These are phyloP conservation scores for Pleuronectes platessa DNA, from an alignment of 2,113 vertebrate species.

Conservation along the genomic window DNA sequence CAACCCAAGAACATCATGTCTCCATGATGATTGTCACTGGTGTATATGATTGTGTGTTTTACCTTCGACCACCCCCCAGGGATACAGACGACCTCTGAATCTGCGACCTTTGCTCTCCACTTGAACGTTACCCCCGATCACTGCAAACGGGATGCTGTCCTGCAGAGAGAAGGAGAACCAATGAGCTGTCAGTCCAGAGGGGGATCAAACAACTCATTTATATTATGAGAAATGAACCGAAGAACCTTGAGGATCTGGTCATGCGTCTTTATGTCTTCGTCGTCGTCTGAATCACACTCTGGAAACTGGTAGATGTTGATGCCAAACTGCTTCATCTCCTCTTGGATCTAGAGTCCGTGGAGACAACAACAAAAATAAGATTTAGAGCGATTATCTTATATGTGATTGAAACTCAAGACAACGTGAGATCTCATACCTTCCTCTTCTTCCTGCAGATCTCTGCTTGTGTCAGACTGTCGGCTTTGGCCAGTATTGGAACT, in stretches of 20 bases:
- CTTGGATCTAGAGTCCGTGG: constrained; percentile 68
- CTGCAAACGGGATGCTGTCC: constrained; percentile 82
- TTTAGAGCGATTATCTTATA: not conserved
- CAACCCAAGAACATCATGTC: no score
- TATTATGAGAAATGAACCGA: not conserved
- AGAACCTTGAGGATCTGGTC: constrained; percentile 78
- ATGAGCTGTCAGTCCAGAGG: not conserved
- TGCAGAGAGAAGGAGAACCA: constrained; percentile 37
- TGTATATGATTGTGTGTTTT: no score
- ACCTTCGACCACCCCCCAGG: constrained; percentile 85
- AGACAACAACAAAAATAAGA: not conserved
- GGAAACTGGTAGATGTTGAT: constrained; percentile 83
- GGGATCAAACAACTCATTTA: not conserved
- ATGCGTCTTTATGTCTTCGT: constrained; percentile 73
- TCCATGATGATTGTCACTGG: no score
- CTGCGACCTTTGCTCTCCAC: constrained; percentile 76
- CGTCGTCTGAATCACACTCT: constrained; percentile 78
- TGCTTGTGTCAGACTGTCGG: constrained; percentile 78
- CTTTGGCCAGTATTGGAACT: constrained; percentile 83
- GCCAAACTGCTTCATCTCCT: constrained; percentile 75
- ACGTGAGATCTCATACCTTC: constrained; percentile 60
- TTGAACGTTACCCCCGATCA: constrained; percentile 81
- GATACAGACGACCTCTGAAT: constrained; percentile 78
- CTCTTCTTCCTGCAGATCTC: constrained; percentile 76
- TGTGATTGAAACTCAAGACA: not conserved